Conservation (phyloP, 2,113 vertebrate genomes). For the Pachycephala philippinensis region DNA sequence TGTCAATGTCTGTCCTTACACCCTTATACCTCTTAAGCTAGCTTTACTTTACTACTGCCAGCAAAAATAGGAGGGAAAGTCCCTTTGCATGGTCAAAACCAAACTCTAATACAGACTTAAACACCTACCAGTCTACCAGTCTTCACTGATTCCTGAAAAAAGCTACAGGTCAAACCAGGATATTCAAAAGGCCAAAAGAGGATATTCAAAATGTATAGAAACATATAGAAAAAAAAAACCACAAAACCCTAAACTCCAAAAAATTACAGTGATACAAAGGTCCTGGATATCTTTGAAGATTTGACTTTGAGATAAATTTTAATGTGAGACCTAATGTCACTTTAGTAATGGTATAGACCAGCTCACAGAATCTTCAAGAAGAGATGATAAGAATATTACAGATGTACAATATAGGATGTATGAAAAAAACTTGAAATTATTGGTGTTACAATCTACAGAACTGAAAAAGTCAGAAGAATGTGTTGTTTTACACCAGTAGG, state of each 20-base stretch:
- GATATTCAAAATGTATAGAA: not conserved
- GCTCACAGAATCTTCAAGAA: not conserved
- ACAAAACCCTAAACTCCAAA: not conserved
- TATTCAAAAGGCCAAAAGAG: not conserved
- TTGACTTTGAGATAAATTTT: not conserved
- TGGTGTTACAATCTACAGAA: not conserved
- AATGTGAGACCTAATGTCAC: not conserved
- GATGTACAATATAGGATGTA: not conserved
- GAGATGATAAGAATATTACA: not conserved
- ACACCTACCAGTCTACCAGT: not conserved
- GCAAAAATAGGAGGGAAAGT: not conserved
- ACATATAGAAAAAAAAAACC: not conserved
- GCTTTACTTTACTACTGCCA: not conserved
- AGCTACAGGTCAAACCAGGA: not conserved
- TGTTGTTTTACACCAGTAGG: not conserved
- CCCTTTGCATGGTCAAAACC: not conserved
- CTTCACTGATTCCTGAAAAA: not conserved
- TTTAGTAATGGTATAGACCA: not conserved
- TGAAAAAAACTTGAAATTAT: not conserved
- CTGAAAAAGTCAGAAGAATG: not conserved
- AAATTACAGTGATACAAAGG: not conserved
- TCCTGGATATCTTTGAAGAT: not conserved
- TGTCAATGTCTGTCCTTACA: not conserved
- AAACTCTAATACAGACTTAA: not conserved
- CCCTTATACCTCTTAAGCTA: not conserved